A percentile compares a stretch with the other conserved stretches of the same genome.
Conservation (phyloP, 2,797 vertebrate species). For the Pyrocephalus nanus region DNA sequence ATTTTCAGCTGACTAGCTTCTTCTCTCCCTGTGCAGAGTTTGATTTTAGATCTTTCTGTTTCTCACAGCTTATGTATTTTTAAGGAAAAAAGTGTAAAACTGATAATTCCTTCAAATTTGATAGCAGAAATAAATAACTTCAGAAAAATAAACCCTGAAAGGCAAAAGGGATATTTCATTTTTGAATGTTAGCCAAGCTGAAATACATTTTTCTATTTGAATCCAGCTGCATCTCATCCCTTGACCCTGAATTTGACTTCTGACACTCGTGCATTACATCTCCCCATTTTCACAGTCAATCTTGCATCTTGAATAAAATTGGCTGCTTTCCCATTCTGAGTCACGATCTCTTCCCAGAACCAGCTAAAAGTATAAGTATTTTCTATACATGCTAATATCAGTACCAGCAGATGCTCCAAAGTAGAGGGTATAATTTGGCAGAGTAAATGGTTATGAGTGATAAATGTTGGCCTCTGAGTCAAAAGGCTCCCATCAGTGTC, state of each 20-base stretch:
- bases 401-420: neutral
- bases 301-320: neutral
- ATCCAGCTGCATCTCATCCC: neutral
- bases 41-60: neutral
- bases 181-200: neutral
- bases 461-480: neutral
- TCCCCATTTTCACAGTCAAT: neutral
- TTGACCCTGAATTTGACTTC: neutral
- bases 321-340: conserved; percentile 18
- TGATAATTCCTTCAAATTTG: neutral
- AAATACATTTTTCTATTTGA: neutral
- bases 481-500: neutral
- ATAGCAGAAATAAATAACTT: neutral
- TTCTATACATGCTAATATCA: neutral
- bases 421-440: neutral
- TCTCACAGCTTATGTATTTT: neutral
- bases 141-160: neutral
- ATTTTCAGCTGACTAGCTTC: neutral
- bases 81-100: neutral
- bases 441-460: neutral
- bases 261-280: neutral
- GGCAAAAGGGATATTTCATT: neutral
- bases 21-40: neutral
- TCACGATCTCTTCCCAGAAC: conserved; percentile 12
- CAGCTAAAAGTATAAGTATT: conserved; percentile 6